phyloP scores from a whole-genome alignment of 1,140 invertebrate genomes.

The Diabrotica undecimpunctata region DNA sequence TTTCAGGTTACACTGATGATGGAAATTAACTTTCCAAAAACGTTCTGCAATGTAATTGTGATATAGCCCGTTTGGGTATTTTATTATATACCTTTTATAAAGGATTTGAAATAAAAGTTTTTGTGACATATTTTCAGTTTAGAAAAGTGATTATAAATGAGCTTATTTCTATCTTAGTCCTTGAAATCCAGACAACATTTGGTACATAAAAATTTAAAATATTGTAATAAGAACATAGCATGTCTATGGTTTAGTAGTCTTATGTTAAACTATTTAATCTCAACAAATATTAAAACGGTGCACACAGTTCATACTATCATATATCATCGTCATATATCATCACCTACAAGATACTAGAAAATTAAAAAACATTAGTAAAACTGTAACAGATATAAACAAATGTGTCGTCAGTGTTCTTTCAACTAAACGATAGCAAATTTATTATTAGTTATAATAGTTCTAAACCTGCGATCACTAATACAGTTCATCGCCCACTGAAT shows the following conservation, averaged over 20 bases:
- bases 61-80: no score
- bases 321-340: neutral
- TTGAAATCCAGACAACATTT: no score
- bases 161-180: no score
- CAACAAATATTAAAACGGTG: conserved; percentile 41
- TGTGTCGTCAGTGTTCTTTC: conserved; percentile 26
- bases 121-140: no score
- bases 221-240: conserved; percentile 33
- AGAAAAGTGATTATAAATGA: no score
- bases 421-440: conserved; percentile 40
- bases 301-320: conserved; percentile 28
- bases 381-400: conserved; percentile 40
- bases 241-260: conserved; percentile 32
- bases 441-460: conserved; percentile 28
- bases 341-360: conserved; percentile 39
- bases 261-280: conserved; percentile 43
- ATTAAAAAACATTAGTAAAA: conserved; percentile 38
- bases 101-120: no score
- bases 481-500: conserved; percentile 21
- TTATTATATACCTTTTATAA: no score
- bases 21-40: no score
- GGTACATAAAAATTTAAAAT: no score
- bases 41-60: no score
- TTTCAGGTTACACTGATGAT: no score
- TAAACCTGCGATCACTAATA: conserved; percentile 13